A percentile compares a stretch with the other conserved stretches of the same genome.
Evolutionary conservation across 2,113 vertebrate genomes (phyloP).

Genomic region (Rattus rattus): DNA sequence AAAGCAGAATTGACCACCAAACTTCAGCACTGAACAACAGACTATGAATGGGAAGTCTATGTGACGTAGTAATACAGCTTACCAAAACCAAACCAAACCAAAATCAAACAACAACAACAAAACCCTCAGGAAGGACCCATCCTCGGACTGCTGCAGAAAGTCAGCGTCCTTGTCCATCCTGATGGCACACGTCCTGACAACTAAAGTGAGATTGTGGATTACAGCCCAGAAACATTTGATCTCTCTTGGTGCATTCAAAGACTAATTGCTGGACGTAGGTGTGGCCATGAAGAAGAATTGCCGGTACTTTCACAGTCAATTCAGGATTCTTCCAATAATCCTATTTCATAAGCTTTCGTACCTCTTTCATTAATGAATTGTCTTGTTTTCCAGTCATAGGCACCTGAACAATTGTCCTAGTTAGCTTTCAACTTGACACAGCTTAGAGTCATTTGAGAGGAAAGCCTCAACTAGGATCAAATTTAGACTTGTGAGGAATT

Average conservation of each 20-base stretch:
- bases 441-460: background rate
- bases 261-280: background rate
- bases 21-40: slow-evolving; percentile 46
- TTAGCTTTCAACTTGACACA: background rate
- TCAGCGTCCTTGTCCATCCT: background rate
- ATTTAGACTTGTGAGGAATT: background rate
- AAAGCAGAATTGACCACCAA: slow-evolving; percentile 53
- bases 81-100: too few relatives aligned
- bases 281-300: background rate
- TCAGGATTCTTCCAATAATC: background rate
- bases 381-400: slow-evolving; percentile 41
- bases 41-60: background rate
- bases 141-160: background rate
- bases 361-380: background rate
- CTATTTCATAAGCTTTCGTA: background rate
- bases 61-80: background rate
- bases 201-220: background rate
- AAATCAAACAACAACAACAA: too few relatives aligned
- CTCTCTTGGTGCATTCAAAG: background rate
- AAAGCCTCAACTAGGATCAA: background rate
- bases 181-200: background rate
- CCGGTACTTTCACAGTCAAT: background rate
- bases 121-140: background rate
- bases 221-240: background rate
- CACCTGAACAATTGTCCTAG: background rate